phyloP scores from a whole-genome alignment of 2,797 vertebrate genomes.

The Melanotaenia nigrans region DNA sequence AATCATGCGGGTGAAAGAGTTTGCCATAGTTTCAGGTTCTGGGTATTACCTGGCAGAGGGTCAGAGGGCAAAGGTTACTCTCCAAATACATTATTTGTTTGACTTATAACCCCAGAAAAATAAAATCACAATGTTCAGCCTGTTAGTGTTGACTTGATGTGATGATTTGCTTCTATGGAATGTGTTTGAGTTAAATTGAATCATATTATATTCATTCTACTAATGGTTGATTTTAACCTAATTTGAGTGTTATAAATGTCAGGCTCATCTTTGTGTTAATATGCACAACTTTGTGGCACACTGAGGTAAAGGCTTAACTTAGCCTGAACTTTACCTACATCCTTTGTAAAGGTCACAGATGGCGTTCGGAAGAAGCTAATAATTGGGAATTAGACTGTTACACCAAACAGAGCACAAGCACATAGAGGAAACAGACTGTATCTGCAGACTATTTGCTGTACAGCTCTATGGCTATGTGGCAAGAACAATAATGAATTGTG shows the following conservation, averaged over 20 bases:
- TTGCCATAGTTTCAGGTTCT: constrained; percentile 81
- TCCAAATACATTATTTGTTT: constrained; percentile 12
- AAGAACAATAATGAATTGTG: neutral
- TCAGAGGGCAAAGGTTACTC: constrained; percentile 41
- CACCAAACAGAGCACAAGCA: neutral
- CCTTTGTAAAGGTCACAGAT: constrained; percentile 31
- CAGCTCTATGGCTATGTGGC: neutral
- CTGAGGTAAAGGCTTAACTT: neutral
- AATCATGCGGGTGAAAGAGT: constrained; percentile 87
- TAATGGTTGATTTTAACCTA: neutral
- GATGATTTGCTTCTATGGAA: neutral
- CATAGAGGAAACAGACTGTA: neutral
- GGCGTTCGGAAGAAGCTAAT: constrained; percentile 19
- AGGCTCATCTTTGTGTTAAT: constrained; percentile 1
- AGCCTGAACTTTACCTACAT: constrained; percentile 22
- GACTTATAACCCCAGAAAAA: neutral
- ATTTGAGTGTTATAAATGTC: constrained; percentile 17
- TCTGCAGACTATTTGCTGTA: neutral
- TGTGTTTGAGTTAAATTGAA: neutral
- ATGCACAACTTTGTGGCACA: neutral
- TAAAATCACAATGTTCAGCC: neutral
- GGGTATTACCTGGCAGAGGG: constrained; percentile 41
- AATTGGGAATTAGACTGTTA: constrained; percentile 23
- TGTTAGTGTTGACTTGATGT: neutral
- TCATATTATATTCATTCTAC: neutral